Conservation (phyloP, 1,140 invertebrate genomes). For the Diorhabda carinulata region DNA sequence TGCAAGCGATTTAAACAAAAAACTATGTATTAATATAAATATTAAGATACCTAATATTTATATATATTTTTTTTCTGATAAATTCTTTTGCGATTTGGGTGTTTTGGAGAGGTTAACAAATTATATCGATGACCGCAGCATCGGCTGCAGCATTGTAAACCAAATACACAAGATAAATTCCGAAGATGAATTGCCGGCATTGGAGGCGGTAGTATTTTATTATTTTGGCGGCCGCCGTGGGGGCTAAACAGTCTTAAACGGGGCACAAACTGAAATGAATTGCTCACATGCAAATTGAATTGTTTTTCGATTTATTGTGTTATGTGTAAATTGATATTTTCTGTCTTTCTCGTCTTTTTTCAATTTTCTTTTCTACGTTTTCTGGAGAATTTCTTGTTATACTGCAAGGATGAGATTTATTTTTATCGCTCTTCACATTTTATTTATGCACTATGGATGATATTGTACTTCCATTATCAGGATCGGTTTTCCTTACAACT, state of each 20-base stretch:
- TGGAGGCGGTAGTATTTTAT: conserved; percentile 12
- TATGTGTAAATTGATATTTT: conserved; percentile 18
- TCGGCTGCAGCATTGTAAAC: conserved; percentile 11
- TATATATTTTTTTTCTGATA: no score
- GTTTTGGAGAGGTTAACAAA: neutral
- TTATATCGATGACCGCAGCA: conserved; percentile 11
- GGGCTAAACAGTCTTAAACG: conserved; percentile 9
- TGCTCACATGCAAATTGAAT: conserved; percentile 18
- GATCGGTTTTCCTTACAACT: no score
- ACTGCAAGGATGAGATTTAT: conserved; percentile 6
- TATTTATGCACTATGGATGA: neutral
- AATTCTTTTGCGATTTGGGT: no score
- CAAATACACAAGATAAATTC: conserved; percentile 18
- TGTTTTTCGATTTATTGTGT: conserved; percentile 20
- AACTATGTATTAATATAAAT: no score
- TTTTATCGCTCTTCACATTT: neutral
- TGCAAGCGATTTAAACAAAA: no score
- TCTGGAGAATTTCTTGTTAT: neutral
- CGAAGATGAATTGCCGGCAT: conserved; percentile 9
- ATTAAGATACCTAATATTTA: no score
- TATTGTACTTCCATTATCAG: no score
- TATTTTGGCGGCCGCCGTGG: conserved; percentile 9
- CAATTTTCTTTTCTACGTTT: neutral
- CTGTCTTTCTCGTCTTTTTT: neutral
- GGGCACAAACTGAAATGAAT: conserved; percentile 20